Percentiles rank a stretch among this genome's conserved stretches.
These are phyloP conservation scores for Haemorhous mexicanus DNA, from an alignment of 2,113 vertebrate genomes.

Conservation along the genomic window DNA sequence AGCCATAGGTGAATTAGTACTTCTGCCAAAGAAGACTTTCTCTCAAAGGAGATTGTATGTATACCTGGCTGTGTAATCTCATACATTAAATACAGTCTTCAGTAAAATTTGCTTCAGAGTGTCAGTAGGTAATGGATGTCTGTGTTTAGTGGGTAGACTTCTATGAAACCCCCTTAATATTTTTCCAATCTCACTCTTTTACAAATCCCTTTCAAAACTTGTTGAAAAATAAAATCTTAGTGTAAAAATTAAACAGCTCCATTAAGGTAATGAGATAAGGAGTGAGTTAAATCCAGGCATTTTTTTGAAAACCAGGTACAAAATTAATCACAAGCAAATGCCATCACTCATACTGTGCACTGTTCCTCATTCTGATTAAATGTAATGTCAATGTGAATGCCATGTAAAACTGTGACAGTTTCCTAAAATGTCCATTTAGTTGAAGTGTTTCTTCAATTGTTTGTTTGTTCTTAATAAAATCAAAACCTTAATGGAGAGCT, in stretches of 20 bases:
- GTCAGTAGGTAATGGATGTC: background rate
- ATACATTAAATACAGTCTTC: background rate
- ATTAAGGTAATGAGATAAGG: background rate
- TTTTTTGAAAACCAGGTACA: background rate
- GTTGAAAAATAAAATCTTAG: background rate
- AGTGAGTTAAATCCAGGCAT: background rate
- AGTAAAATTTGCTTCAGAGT: background rate
- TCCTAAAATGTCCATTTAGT: background rate
- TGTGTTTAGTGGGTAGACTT: background rate
- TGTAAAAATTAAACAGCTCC: background rate
- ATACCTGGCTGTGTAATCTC: background rate
- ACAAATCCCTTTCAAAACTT: background rate
- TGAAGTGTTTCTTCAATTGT: background rate
- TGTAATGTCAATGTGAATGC: background rate
- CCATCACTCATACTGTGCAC: background rate
- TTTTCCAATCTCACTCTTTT: background rate
- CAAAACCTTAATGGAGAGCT: background rate
- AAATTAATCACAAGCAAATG: background rate
- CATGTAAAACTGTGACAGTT: background rate
- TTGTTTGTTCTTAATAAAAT: background rate
- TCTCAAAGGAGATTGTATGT: background rate
- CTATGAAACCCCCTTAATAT: background rate
- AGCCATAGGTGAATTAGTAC: background rate
- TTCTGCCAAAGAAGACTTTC: background rate
- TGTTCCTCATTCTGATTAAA: slow-evolving; percentile 3